phyloP scores from a whole-genome alignment of 53 echinoderm and acorn worm genomes.

The Mesocentrotus franciscanus region DNA sequence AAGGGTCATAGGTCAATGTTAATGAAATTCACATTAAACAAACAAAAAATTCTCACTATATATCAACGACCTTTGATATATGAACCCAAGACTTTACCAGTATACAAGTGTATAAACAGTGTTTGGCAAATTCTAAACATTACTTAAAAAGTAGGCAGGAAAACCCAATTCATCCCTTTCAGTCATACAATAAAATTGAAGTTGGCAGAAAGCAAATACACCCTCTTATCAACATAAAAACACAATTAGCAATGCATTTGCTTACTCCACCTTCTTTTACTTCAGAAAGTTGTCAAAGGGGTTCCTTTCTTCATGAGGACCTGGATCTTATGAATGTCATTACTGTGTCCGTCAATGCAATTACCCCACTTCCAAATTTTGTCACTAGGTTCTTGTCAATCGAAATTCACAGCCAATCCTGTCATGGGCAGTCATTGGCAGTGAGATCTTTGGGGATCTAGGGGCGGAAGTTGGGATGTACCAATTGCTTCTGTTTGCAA shows the following conservation, averaged over 20 bases:
- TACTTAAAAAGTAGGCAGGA: background rate
- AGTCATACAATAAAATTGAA: background rate
- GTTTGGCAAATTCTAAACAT: background rate
- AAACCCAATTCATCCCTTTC: background rate
- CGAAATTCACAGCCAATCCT: background rate
- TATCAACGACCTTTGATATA: no score
- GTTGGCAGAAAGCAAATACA: constrained; percentile 8
- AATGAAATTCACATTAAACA: no score
- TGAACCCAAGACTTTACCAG: no score
- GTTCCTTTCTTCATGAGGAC: background rate
- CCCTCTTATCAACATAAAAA: background rate
- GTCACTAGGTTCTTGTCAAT: background rate
- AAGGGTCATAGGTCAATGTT: no score
- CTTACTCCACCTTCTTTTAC: background rate
- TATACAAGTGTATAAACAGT: background rate
- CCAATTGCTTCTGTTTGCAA: constrained; percentile 65
- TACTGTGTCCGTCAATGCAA: background rate
- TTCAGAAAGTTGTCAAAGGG: background rate
- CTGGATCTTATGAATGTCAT: background rate
- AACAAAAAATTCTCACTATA: no score
- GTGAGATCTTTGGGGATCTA: background rate
- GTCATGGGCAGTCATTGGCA: background rate
- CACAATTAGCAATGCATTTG: background rate
- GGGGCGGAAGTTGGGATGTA: constrained; percentile 51
- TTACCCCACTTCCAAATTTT: constrained; percentile 1